Conservation (phyloP, 2,113 vertebrate genomes). For the Syngnathus scovelli region DNA sequence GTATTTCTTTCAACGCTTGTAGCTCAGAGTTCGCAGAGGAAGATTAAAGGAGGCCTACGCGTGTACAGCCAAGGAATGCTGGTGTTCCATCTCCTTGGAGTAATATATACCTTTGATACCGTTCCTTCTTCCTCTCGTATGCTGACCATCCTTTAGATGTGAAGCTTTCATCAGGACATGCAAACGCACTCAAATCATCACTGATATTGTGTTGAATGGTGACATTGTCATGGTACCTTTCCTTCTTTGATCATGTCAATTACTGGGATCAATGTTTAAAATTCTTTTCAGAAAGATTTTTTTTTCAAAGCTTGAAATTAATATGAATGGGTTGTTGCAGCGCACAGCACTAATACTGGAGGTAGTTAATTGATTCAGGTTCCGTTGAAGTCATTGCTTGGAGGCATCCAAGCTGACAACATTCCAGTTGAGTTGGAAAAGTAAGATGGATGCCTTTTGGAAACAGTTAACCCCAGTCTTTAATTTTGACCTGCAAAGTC, state of each 20-base stretch:
- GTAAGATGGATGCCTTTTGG: neutral
- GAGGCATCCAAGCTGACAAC: neutral
- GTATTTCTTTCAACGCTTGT: conserved; percentile 54
- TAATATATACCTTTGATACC: conserved; percentile 66
- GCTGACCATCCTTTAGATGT: conserved; percentile 63
- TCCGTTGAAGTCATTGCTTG: neutral
- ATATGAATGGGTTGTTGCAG: neutral
- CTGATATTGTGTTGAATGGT: conserved; percentile 14
- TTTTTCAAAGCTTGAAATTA: neutral
- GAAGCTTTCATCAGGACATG: conserved; percentile 72
- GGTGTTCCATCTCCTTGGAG: conserved; percentile 53
- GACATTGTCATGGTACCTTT: conserved; percentile 29
- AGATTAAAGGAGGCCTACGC: conserved; percentile 67
- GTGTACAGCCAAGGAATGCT: conserved; percentile 43
- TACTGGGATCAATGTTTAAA: conserved; percentile 22
- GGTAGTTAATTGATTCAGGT: neutral
- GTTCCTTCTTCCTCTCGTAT: conserved; percentile 37
- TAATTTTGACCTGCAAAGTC: neutral
- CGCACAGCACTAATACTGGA: neutral
- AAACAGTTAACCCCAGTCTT: neutral
- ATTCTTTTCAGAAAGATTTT: conserved; percentile 11
- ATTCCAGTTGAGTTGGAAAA: neutral
- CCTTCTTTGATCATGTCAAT: conserved; percentile 47
- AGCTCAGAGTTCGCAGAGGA: conserved; percentile 54
- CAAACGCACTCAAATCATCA: conserved; percentile 66